A percentile compares a stretch with the other conserved stretches of the same genome.
These are phyloP conservation scores for Pemphigus obesinymphae DNA, from an alignment of 1,140 invertebrate species.

Conservation along the genomic window DNA sequence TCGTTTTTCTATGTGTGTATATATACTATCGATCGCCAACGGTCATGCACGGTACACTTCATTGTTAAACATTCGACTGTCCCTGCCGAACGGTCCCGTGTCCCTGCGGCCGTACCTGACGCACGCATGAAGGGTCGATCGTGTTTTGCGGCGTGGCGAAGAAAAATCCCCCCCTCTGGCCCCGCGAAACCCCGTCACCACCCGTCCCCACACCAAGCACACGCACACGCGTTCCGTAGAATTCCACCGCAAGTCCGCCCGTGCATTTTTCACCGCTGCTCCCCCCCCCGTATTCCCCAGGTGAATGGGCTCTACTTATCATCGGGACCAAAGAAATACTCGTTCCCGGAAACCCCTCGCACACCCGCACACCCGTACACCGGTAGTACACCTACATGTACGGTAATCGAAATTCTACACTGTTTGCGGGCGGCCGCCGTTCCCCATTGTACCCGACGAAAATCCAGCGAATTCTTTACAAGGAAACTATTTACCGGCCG, in stretches of 20 bases:
- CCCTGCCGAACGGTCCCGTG: background rate
- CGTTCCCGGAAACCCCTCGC: background rate
- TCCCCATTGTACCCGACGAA: background rate
- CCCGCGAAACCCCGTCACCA: no score
- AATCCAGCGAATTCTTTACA: background rate
- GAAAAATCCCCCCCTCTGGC: background rate
- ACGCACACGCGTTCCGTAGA: no score
- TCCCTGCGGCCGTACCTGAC: background rate
- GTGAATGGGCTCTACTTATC: constrained; percentile 23
- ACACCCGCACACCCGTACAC: no score
- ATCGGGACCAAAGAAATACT: constrained; percentile 12
- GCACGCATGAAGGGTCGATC: background rate
- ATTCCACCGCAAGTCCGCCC: no score
- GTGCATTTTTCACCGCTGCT: constrained; percentile 21
- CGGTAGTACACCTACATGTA: no score
- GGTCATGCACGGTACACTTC: no score
- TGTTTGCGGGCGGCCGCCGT: background rate
- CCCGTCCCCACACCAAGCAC: no score
- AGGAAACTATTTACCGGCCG: background rate
- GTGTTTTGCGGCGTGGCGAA: background rate
- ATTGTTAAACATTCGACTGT: constrained; percentile 18
- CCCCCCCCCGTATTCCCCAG: background rate
- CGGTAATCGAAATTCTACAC: background rate
- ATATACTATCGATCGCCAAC: background rate
- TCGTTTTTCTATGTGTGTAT: no score